Percentiles rank a stretch among this genome's conserved stretches.
These are phyloP conservation scores for Dexiosoma caninum DNA, from an alignment of 2,888 invertebrate species.

Conservation along the genomic window DNA sequence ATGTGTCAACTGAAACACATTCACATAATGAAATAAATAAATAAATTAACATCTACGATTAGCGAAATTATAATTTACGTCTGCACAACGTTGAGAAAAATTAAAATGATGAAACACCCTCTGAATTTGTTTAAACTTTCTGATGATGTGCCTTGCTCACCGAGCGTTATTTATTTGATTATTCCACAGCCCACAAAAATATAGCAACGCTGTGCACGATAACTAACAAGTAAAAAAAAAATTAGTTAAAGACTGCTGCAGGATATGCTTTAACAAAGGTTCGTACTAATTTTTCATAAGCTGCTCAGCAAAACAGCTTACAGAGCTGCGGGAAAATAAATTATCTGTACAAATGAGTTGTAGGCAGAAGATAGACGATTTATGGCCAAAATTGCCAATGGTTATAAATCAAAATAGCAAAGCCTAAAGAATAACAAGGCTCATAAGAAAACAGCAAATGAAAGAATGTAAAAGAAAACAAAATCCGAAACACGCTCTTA, in stretches of 20 bases:
- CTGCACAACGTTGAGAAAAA: too few species aligned
- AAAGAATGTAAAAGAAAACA: background rate
- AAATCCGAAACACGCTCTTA: background rate
- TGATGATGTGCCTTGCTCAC: too few species aligned
- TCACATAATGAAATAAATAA: too few species aligned
- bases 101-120: too few species aligned
- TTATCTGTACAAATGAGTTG: slow-evolving; percentile 39
- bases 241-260: background rate
- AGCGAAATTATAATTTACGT: too few species aligned
- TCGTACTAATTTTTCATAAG: background rate
- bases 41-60: too few species aligned
- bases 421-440: background rate
- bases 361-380: slow-evolving; percentile 43
- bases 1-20: too few species aligned
- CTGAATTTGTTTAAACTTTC: too few species aligned
- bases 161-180: too few species aligned
- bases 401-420: slow-evolving; percentile 46
- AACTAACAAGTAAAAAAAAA: background rate
- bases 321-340: slow-evolving; percentile 18
- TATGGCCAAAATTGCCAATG: slow-evolving; percentile 28
- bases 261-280: background rate
- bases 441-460: slow-evolving; percentile 3
- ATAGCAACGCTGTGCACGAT: too few species aligned
- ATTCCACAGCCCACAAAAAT: too few species aligned
- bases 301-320: background rate